These are phyloP conservation scores for Garra rufa DNA, from an alignment of 2,113 vertebrate genomes.

Conservation along the genomic window DNA sequence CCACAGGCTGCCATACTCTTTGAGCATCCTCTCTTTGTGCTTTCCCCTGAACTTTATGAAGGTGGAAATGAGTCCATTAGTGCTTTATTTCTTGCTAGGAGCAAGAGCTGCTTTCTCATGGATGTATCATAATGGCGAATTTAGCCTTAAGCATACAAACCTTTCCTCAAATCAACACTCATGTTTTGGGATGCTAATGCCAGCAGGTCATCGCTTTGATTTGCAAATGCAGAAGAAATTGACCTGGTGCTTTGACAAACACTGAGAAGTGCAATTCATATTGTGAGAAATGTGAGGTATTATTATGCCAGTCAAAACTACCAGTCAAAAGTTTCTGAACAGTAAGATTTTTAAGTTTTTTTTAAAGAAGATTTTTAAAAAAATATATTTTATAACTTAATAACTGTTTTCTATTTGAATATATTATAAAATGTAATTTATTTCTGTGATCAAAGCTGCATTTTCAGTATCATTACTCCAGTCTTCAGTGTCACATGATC, in stretches of 20 bases:
- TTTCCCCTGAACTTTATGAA: slow-evolving; percentile 51
- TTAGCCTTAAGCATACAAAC: slow-evolving; percentile 50
- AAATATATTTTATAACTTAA: no score
- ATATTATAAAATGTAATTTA: no score
- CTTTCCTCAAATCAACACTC: slow-evolving; percentile 35
- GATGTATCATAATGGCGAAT: slow-evolving; percentile 22
- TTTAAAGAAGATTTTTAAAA: no score
- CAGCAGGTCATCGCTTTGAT: slow-evolving; percentile 17
- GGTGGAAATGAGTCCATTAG: slow-evolving; percentile 64
- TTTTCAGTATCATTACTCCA: no score
- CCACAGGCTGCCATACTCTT: slow-evolving; percentile 51
- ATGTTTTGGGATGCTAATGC: slow-evolving; percentile 49
- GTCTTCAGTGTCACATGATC: no score
- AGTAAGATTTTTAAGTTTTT: no score
- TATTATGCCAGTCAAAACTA: no score
- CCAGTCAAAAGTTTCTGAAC: no score
- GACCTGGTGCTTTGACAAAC: neutral
- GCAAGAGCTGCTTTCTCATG: slow-evolving; percentile 45
- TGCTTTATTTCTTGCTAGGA: slow-evolving; percentile 54
- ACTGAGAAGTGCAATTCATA: neutral
- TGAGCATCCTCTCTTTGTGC: slow-evolving; percentile 44
- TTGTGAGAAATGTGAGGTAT: neutral
- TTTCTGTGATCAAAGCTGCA: no score
- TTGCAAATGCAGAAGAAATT: slow-evolving; percentile 45
- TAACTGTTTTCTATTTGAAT: no score